Evolutionary conservation across 2,888 invertebrate species (phyloP), one percentile per base, ranked within the genome.

Genomic region (Pterostichus madidus): DNA sequence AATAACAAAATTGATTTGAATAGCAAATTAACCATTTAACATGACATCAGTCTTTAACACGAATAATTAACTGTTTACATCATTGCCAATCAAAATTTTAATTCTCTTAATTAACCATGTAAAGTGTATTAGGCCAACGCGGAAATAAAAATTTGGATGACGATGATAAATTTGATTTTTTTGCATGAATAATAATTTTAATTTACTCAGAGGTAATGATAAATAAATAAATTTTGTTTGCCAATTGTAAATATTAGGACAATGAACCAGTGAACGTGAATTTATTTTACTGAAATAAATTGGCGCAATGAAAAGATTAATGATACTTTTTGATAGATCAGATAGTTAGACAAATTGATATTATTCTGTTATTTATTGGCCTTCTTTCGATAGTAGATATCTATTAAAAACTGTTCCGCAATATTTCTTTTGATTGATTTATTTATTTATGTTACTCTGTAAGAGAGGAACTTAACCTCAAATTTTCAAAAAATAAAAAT

Each of bases 1-100:
- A 73, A 73, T 73, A 46, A 10, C 24, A 44, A 73, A 73, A 73
- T 73, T 73, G 73, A 73, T 73, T 46, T 15, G 44, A 73, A 73
- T 73, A 44, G 73, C 46, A 46, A 73, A 73, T 73, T 44, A 46
- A n/a, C 73, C 13, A 6, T 32, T 35, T 31, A 35, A n/a, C 64
- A 64, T 35, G 13, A 35, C 64, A 64, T 64, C 13, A 32, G 64
- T 35, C 24, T 32, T n/a, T 35, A 59, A 59, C 31, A 32, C 64
- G 64, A 59, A 59, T 59, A 59, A 59, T 59, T 59, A 59, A 59
- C 59, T 59, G 59, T 59, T 59, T 59, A 24, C 31, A 31, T 59
- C 11, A 24, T 24, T 59, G 17, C 59, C 59, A 59, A 59, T 59
- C 24, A 59, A 59, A 59, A 59, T 59, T 59, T 59, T 59, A 59